phyloP scores from a whole-genome alignment of 2,797 vertebrate species.

The Myotis myotis region DNA sequence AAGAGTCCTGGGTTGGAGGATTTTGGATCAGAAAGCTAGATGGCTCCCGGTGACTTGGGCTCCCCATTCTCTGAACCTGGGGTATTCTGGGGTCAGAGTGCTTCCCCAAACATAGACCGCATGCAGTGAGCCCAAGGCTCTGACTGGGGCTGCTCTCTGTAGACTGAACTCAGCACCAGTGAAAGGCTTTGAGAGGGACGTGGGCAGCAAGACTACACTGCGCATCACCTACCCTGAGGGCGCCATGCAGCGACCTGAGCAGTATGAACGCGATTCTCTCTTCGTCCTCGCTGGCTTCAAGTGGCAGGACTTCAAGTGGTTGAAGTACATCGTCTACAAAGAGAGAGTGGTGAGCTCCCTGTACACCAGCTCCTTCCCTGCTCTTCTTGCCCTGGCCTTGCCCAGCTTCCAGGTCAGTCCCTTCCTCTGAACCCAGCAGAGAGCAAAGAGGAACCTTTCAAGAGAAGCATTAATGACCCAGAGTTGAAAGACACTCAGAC shows the following conservation, averaged over 20 bases:
- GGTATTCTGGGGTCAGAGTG: not conserved
- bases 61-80: not conserved
- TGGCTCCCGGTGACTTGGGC: not conserved
- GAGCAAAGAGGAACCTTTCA: not conserved
- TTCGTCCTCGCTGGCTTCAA: constrained; percentile 98
- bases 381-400: not conserved
- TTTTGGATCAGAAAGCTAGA: not conserved
- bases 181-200: constrained; percentile 92
- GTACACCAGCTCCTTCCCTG: not conserved
- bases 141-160: constrained; percentile 72
- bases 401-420: not conserved
- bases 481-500: not conserved
- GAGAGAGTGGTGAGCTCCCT: constrained; percentile 92
- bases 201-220: constrained; percentile 96
- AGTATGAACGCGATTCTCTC: constrained; percentile 94
- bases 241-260: constrained; percentile 93
- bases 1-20: not conserved
- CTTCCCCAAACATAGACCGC: not conserved
- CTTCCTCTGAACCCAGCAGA: not conserved
- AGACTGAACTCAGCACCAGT: constrained; percentile 97
- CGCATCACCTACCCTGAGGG: constrained; percentile 99
- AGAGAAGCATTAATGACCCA: not conserved
- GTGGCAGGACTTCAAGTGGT: constrained; percentile 97
- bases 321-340: constrained; percentile 96
- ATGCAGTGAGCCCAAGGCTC: not conserved